phyloP scores from a whole-genome alignment of 2,797 vertebrate species.

The Sebastes melanostomus region DNA sequence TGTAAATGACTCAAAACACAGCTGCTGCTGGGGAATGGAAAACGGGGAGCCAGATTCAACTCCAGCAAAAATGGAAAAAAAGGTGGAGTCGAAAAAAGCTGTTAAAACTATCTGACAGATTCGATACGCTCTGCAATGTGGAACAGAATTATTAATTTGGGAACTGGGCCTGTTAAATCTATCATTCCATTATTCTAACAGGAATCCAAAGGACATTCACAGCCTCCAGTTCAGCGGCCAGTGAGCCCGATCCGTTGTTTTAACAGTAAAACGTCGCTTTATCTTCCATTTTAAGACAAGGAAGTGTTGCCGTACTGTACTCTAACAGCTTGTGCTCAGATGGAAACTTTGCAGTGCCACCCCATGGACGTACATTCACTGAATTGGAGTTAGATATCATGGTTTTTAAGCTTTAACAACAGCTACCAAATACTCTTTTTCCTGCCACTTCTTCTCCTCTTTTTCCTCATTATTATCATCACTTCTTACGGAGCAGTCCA shows the following conservation, averaged over 20 bases:
- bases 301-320: conserved; percentile 23
- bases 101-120: conserved; percentile 77
- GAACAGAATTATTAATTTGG: conserved; percentile 80
- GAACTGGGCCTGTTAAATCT: conserved; percentile 80
- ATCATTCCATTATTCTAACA: conserved; percentile 82
- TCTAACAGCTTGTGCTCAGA: neutral
- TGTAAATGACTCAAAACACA: conserved; percentile 86
- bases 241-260: conserved; percentile 66
- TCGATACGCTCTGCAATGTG: conserved; percentile 72
- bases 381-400: neutral
- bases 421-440: neutral
- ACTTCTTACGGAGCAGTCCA: neutral
- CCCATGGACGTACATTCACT: conserved; percentile 45
- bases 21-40: conserved; percentile 71
- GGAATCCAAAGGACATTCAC: conserved; percentile 69
- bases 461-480: neutral
- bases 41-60: conserved; percentile 61
- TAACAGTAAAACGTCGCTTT: conserved; percentile 62
- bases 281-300: conserved; percentile 60
- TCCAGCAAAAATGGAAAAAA: conserved; percentile 65
- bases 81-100: conserved; percentile 59
- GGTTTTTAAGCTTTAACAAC: neutral
- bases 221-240: conserved; percentile 62
- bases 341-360: conserved; percentile 63
- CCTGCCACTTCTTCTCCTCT: neutral